Evolutionary conservation across 2,888 invertebrate genomes (phyloP).

Genomic region (Conus canariensis): DNA sequence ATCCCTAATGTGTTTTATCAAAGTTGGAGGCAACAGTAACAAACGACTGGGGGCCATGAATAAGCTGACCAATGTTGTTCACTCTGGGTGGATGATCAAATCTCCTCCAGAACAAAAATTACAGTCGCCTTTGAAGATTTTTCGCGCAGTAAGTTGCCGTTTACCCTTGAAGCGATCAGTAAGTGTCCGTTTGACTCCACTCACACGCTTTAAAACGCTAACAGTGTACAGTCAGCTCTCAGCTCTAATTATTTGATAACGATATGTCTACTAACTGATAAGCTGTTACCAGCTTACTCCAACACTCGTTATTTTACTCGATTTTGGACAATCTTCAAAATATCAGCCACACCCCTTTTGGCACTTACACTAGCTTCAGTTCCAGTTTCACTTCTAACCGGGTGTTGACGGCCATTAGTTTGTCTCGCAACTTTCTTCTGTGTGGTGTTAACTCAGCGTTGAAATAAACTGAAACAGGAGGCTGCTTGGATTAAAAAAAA

Average conservation of each 20-base stretch:
- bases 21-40: slow-evolving; percentile 37
- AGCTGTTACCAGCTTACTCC: not conserved
- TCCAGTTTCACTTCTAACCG: not conserved
- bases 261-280: not conserved
- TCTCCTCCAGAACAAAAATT: slow-evolving; percentile 93
- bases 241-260: not conserved
- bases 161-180: slow-evolving; percentile 17
- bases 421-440: no score
- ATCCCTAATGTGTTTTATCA: slow-evolving; percentile 43
- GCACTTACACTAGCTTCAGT: not conserved
- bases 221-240: not conserved
- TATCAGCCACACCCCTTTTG: slow-evolving; percentile 22
- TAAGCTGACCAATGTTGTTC: slow-evolving; percentile 66
- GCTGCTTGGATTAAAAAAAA: no score
- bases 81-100: slow-evolving; percentile 93
- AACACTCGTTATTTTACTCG: not conserved
- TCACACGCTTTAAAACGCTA: not conserved
- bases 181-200: slow-evolving; percentile 21
- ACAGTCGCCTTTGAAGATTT: slow-evolving; percentile 78
- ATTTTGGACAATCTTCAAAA: not conserved
- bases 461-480: not conserved
- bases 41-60: slow-evolving; percentile 57
- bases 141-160: slow-evolving; percentile 90
- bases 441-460: not conserved
- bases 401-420: not conserved